Evolutionary conservation across 2,113 vertebrate species (phyloP).

Genomic region (Cromileptes altivelis): DNA sequence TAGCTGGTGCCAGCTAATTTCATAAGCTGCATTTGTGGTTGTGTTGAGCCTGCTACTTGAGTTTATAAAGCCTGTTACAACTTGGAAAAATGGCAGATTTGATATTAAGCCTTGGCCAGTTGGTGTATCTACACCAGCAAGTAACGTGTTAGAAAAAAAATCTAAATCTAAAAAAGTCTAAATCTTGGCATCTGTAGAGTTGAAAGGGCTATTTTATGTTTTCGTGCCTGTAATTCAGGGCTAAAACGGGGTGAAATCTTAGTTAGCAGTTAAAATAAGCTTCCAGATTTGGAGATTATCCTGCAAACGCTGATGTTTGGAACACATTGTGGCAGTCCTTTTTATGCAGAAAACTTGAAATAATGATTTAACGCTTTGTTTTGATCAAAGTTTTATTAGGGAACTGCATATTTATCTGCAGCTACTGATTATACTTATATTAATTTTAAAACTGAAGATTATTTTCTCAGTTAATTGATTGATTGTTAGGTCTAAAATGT

Average conservation of each 20-base stretch:
- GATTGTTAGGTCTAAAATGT: too few relatives aligned
- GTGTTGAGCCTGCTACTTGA: neutral
- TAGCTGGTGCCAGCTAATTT: neutral
- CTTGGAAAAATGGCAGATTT: neutral
- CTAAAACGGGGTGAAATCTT: neutral
- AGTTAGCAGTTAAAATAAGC: neutral
- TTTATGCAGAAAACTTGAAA: neutral
- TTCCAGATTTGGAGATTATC: constrained; percentile 8
- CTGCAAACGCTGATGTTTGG: neutral
- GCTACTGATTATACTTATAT: too few relatives aligned
- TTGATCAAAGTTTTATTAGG: neutral
- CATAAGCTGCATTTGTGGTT: neutral
- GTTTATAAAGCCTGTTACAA: constrained; percentile 18
- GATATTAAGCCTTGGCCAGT: neutral
- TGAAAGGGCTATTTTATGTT: neutral
- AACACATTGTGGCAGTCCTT: too few relatives aligned
- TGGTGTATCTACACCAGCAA: neutral
- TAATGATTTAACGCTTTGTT: neutral
- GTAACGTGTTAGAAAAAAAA: neutral
- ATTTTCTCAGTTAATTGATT: too few relatives aligned
- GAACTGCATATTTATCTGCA: too few relatives aligned
- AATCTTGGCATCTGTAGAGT: neutral
- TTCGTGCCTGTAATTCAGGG: neutral
- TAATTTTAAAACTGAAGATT: too few relatives aligned
- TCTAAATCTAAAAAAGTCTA: neutral